Base-by-base conservation (phyloP, 2,113 vertebrate species). In the Malaclemys terrapin region DNA sequence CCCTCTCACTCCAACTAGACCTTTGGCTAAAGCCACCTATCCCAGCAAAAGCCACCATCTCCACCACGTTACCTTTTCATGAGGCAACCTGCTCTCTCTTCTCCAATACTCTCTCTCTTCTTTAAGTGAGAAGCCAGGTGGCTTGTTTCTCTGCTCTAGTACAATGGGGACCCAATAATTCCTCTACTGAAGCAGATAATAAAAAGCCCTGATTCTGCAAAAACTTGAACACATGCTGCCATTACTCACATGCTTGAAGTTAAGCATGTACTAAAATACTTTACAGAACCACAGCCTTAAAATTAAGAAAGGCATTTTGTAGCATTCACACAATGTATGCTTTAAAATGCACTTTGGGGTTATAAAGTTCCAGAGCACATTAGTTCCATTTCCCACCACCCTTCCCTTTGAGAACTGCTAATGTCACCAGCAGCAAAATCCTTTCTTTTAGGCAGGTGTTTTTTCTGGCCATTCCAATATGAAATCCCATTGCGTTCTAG, bases 401-500 rank as follows among this genome's bases (percentile, higher is more conserved):
- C 75, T 22, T 45, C 42, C 42, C 11, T 47, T 47, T 27, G 45
- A 47, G 11, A 78, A 78, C 24, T 47, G 22, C 38, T 47, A 78
- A 47, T 29, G 20, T 27, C 75, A 47, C 42, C 42, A 78, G 75
- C 24, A 29, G 75, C 75, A 78, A 78, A 47, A 27, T 47, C 24
- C 42, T 47, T 27, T 78, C 42, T 78, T 25, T 45, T 27, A 78
- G 25, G 75, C 75, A 78, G 27, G 10, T 6, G 8, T 47, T 78
- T 72, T 38, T 72, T 22, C 65, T 87, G 92, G 50, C 42, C 81
- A n/a, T 97, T 88, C 89, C 83, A 87, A n/a, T 94, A 79, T 87
- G 96, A 90, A 80, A 84, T 76, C 42, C 85, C 80, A 89, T 95
- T 97, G 79, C 92, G 89, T 76, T 90, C 35, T 91, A 94, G 87